Evolutionary conservation across 2,888 invertebrate genomes (phyloP).

Genomic region (Notocelia uddmanniana): DNA sequence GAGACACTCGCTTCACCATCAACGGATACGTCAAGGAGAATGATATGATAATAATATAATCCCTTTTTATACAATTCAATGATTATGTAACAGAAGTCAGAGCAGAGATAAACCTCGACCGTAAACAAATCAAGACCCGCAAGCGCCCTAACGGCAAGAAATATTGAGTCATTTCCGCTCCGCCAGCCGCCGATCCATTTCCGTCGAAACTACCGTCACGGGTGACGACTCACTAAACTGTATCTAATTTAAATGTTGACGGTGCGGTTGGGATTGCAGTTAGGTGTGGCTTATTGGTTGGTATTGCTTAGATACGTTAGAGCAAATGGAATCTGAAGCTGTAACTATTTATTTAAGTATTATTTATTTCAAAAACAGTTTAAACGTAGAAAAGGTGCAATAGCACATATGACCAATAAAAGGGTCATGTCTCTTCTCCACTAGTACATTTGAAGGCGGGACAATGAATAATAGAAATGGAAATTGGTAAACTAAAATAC

Average conservation of each 20-base stretch:
- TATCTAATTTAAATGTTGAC: conserved; percentile 25
- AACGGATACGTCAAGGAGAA: too few species aligned
- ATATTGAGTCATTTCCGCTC: conserved; percentile 27
- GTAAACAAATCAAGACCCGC: conserved; percentile 24
- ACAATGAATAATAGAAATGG: too few species aligned
- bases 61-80: neutral
- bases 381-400: too few species aligned
- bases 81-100: neutral
- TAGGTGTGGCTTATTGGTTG: neutral
- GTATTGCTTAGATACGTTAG: neutral
- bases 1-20: too few species aligned
- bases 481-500: too few species aligned
- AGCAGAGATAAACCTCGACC: conserved; percentile 18
- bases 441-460: too few species aligned
- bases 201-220: conserved; percentile 18
- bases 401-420: too few species aligned
- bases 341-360: too few species aligned
- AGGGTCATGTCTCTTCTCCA: too few species aligned
- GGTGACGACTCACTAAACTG: conserved; percentile 28
- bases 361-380: too few species aligned
- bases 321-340: neutral
- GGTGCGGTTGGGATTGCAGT: neutral
- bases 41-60: too few species aligned
- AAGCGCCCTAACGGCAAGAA: conserved; percentile 18
- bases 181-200: conserved; percentile 31